Evolutionary conservation across 2,113 vertebrate genomes (phyloP).

Genomic region (Vimba vimba): DNA sequence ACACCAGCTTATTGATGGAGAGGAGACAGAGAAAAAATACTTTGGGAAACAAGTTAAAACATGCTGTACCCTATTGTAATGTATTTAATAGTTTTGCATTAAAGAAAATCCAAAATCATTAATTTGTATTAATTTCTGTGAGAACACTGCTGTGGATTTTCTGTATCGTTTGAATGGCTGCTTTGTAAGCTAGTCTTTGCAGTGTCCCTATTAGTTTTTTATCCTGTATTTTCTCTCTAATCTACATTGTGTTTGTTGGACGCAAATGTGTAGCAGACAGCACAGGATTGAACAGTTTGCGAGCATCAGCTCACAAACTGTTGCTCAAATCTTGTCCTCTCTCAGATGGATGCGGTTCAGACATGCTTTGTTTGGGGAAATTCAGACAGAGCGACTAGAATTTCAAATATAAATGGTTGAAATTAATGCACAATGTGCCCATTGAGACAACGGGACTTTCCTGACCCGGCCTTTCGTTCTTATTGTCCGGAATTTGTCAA

Average conservation of each 20-base stretch:
- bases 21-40: too few relatives aligned
- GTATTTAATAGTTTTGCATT: neutral
- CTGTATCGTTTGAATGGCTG: neutral
- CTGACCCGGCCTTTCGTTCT: slow-evolving; percentile 47
- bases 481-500: slow-evolving; percentile 67
- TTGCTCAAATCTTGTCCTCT: slow-evolving; percentile 10
- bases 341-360: neutral
- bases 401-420: neutral
- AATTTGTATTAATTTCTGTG: neutral
- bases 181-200: neutral
- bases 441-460: neutral
- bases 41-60: neutral
- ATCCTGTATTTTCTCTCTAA: slow-evolving; percentile 6
- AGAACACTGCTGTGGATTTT: neutral
- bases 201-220: neutral
- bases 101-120: neutral
- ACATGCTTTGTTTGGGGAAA: neutral
- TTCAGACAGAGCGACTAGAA: neutral
- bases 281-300: neutral
- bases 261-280: slow-evolving; percentile 2
- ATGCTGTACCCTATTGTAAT: neutral
- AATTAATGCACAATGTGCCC: neutral
- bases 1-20: too few relatives aligned
- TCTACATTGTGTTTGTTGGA: slow-evolving; percentile 8
- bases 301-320: slow-evolving; percentile 16